phyloP scores from a whole-genome alignment of 2,113 vertebrate species.

The Cebidichthys violaceus region DNA sequence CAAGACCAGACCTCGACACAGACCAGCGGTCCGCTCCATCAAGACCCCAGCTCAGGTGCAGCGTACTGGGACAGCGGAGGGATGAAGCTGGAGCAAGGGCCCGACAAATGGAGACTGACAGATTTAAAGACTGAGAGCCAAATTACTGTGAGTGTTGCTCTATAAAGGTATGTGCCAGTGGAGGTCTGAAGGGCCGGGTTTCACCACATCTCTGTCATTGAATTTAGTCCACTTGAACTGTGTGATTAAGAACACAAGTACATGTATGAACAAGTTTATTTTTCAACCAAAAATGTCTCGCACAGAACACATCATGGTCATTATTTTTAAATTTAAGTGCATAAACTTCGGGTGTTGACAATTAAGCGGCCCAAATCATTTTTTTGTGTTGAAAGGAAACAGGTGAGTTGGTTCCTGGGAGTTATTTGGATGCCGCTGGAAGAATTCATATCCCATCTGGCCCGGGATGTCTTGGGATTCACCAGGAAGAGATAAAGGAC shows the following conservation, averaged over 20 bases:
- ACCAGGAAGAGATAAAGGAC: not conserved
- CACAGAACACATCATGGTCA: too few relatives aligned
- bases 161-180: not conserved
- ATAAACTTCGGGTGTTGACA: not conserved
- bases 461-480: too few relatives aligned
- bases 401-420: not conserved
- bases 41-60: not conserved
- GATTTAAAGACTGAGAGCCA: not conserved
- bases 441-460: too few relatives aligned
- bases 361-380: not conserved
- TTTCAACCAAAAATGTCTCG: not conserved
- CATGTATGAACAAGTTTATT: not conserved
- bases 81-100: not conserved
- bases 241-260: not conserved
- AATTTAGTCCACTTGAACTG: not conserved
- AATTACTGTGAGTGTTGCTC: not conserved
- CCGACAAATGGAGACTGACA: not conserved
- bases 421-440: not conserved
- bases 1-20: slow-evolving; percentile 2
- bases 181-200: not conserved
- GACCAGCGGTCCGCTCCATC: not conserved
- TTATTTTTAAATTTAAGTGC: not conserved
- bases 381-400: not conserved
- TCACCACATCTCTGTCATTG: too few relatives aligned
- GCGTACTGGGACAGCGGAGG: slow-evolving; percentile 38